Evolutionary conservation across 2,113 vertebrate genomes (phyloP), one percentile per base, ranked within the genome.

Genomic region (Phainopepla nitens): DNA sequence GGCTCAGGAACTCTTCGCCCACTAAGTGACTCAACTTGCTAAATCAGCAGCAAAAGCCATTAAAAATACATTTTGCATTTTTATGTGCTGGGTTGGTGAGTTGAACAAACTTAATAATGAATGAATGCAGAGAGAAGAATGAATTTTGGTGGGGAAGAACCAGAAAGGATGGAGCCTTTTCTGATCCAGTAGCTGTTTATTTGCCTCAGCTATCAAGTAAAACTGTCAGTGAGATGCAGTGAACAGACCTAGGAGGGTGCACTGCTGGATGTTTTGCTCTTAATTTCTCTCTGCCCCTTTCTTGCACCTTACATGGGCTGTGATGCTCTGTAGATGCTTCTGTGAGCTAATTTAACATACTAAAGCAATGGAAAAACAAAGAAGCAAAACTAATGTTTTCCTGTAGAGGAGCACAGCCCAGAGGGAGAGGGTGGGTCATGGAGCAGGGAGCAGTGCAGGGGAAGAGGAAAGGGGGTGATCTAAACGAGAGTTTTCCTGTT

Each of bases 1-100:
- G 29, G 41, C 45, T 73, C 2, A 2, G 69, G 64, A 84, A 8
- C 60, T 57, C 15, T 3, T 36, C 0, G 0, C 35, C 11, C 36
- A 7, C 9, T 35, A 5, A 31, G n/a, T 53, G 36, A 61, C 71
- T 66, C 51, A 58, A 3, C 75, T 82, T 79, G 51, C 56, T 88
- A 45, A 66, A 58, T 58, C 31, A 58, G 22, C 57, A 64, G 49
- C 21, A 80, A 62, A 71, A 79, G 13, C 56, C 72, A 79, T 45
- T 90, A 54, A 45, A 90, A 79, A 29, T 41, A 51, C 18, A 11
- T 66, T 71, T 79, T 76, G 47, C 7, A 2, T 89, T 90, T 92
- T 80, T 80, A 22, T 68, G 18, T 68, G 33, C 21, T 47, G 39
- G 11, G 25, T 58, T 54, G 42, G 16, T 15, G 35, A 50, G 35